Conservation (phyloP, 2,888 invertebrate genomes). For the Dimorphilus gyrociliatus region DNA sequence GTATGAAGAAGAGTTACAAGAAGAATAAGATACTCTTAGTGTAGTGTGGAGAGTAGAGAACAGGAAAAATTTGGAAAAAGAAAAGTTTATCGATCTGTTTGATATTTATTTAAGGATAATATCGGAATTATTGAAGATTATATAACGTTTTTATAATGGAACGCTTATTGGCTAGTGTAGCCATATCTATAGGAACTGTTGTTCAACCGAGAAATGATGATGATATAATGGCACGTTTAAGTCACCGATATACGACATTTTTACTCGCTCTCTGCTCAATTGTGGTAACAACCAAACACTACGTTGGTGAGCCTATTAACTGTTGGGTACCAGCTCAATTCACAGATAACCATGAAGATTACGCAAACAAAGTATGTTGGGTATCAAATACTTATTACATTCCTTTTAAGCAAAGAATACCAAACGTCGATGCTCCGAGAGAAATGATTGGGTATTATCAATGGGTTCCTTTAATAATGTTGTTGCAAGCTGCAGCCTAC, state of each 20-base stretch:
- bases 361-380: slow-evolving; percentile 41
- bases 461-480: slow-evolving; percentile 38
- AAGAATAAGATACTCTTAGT: too few relatives aligned
- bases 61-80: too few relatives aligned
- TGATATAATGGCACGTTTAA: slow-evolving; percentile 36
- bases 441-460: slow-evolving; percentile 36
- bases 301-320: slow-evolving; percentile 90
- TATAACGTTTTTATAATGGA: too few relatives aligned
- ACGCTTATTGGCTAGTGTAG: too few relatives aligned
- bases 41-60: too few relatives aligned
- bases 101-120: too few relatives aligned
- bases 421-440: slow-evolving; percentile 25
- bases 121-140: too few relatives aligned
- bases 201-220: too few relatives aligned
- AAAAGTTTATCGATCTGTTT: too few relatives aligned
- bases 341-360: slow-evolving; percentile 40
- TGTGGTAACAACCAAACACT: slow-evolving; percentile 77
- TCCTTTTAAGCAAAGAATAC: slow-evolving; percentile 34
- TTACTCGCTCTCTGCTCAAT: slow-evolving; percentile 77
- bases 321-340: slow-evolving; percentile 47
- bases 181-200: too few relatives aligned
- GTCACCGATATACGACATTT: slow-evolving; percentile 40
- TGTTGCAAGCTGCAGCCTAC: slow-evolving; percentile 39
- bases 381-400: slow-evolving; percentile 41
- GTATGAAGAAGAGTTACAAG: too few relatives aligned